These are phyloP conservation scores for Scolopax bukidnonensis DNA, from an alignment of 2,797 vertebrate species.

Conservation along the genomic window DNA sequence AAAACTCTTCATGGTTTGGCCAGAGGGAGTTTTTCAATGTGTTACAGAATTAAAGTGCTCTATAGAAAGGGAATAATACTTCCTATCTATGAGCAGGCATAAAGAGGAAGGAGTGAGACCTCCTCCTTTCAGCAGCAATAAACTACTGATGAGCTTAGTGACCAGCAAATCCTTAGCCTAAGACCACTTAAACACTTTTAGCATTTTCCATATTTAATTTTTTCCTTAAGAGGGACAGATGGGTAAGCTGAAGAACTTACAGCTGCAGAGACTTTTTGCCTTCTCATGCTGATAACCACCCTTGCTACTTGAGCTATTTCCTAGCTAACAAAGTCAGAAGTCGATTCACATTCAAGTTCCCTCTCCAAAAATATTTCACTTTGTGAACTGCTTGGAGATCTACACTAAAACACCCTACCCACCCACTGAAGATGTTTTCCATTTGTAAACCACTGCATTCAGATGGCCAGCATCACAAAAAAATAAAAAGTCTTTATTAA, in stretches of 20 bases:
- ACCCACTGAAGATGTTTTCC: background rate
- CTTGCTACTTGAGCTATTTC: background rate
- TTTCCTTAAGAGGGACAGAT: background rate
- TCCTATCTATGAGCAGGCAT: background rate
- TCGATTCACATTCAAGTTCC: background rate
- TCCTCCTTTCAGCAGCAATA: background rate
- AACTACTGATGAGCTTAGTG: background rate
- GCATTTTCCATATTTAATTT: background rate
- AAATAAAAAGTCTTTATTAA: background rate
- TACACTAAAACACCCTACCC: background rate
- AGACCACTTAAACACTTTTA: conserved; percentile 18
- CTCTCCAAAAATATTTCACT: background rate
- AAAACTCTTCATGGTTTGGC: background rate
- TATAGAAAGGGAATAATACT: background rate
- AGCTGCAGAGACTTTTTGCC: background rate
- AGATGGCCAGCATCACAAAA: background rate
- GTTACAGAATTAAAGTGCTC: background rate
- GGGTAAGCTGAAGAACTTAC: background rate
- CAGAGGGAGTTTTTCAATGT: background rate
- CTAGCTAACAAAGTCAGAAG: background rate
- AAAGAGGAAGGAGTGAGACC: background rate
- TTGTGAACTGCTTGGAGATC: background rate
- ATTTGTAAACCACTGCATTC: background rate
- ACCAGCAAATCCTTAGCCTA: background rate
- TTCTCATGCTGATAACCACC: background rate